Evolutionary conservation across 2,888 invertebrate species (phyloP).

Genomic region (Sinhomidia bicolor): DNA sequence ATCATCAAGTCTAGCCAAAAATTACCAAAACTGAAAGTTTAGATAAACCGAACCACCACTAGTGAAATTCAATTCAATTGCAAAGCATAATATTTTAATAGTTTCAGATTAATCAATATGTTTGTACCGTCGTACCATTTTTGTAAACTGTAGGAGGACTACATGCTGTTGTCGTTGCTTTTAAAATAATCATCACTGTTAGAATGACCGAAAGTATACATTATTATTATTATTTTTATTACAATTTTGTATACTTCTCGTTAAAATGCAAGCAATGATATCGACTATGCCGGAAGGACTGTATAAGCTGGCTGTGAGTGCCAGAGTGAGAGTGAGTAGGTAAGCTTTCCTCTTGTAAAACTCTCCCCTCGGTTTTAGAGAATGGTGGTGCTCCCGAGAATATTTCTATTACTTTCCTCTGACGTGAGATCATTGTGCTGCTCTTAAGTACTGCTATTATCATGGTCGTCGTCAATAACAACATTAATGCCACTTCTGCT

Average conservation of each 20-base stretch:
- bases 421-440: conserved; percentile 1
- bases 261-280: neutral
- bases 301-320: conserved; percentile 30
- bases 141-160: neutral
- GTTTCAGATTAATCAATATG: neutral
- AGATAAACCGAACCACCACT: neutral
- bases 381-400: neutral
- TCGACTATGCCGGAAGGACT: neutral
- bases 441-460: conserved; percentile 19
- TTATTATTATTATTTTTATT: no score
- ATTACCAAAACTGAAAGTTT: no score
- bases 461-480: neutral
- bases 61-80: neutral
- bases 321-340: no score
- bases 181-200: neutral
- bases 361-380: conserved; percentile 24
- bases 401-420: conserved; percentile 25
- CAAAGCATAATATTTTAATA: neutral
- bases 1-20: no score
- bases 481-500: neutral
- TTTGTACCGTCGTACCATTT: neutral
- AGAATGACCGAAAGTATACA: neutral
- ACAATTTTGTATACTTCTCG: no score
- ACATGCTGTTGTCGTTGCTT: neutral
- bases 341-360: conserved; percentile 41